phyloP scores from a whole-genome alignment of 2,888 invertebrate genomes.

The Trissonchulus latispiculum region DNA sequence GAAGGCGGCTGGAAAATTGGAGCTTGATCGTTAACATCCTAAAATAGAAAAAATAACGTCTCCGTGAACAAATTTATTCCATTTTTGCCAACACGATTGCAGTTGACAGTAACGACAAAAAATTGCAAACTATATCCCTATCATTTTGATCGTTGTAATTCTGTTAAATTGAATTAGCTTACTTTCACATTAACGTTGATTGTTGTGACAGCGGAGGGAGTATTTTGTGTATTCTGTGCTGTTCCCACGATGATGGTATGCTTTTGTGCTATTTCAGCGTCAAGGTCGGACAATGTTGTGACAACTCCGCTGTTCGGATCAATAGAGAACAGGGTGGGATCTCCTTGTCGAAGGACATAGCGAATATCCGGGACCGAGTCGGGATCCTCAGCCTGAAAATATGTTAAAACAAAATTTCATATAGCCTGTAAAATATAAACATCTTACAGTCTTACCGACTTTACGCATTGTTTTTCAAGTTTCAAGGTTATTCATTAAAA shows the following conservation, averaged over 20 bases:
- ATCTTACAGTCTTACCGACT: too few relatives aligned
- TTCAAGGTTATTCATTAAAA: too few relatives aligned
- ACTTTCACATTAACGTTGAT: neutral
- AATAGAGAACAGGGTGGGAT: constrained; percentile 33
- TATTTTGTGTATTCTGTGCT: neutral
- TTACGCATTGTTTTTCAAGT: too few relatives aligned
- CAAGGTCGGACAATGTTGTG: constrained; percentile 51
- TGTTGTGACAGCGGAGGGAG: neutral
- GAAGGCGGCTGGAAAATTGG: constrained; percentile 67
- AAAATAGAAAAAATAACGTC: constrained; percentile 15
- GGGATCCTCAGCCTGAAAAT: constrained; percentile 15
- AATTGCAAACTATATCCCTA: too few relatives aligned
- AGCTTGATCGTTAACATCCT: constrained; percentile 71
- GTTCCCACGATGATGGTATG: constrained; percentile 17
- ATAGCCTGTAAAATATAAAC: too few relatives aligned
- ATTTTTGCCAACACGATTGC: too few relatives aligned
- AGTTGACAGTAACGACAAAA: neutral
- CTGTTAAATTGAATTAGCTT: constrained; percentile 13
- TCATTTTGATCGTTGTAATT: constrained; percentile 77
- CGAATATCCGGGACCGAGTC: constrained; percentile 35
- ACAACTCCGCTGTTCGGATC: constrained; percentile 36
- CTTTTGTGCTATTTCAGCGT: constrained; percentile 68
- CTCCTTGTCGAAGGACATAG: constrained; percentile 38
- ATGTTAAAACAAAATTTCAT: too few relatives aligned
- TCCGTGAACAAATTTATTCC: too few relatives aligned